Percentiles rank a stretch among this genome's conserved stretches.
phyloP scores from a whole-genome alignment of 35 echinoderm and acorn worm genomes.

The Acanthaster planci region DNA sequence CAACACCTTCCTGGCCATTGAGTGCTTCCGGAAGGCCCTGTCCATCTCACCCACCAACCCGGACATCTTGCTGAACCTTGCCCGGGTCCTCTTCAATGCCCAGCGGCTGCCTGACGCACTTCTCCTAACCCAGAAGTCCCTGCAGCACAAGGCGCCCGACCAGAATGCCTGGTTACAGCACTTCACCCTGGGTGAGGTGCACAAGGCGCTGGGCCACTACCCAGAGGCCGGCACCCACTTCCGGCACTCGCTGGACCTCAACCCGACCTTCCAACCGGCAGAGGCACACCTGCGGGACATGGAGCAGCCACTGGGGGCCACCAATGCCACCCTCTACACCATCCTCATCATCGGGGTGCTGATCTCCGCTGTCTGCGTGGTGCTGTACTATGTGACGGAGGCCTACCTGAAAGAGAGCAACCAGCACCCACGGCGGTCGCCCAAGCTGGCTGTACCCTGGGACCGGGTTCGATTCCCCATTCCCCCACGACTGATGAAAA shows the following conservation, averaged over 20 bases:
- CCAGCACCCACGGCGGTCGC: constrained; percentile 39
- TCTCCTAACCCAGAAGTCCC: constrained; percentile 72
- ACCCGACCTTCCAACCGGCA: constrained; percentile 91
- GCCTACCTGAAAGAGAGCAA: constrained; percentile 51
- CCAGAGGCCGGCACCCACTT: constrained; percentile 76
- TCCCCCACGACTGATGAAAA: constrained; percentile 48
- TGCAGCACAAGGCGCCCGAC: constrained; percentile 72
- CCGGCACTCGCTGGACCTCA: constrained; percentile 78
- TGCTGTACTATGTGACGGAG: constrained; percentile 77
- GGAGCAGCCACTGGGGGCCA: constrained; percentile 40
- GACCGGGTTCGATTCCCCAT: constrained; percentile 54
- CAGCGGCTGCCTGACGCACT: constrained; percentile 78
- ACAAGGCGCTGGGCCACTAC: constrained; percentile 62
- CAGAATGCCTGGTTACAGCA: constrained; percentile 97
- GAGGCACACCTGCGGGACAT: constrained; percentile 83
- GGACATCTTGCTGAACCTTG: constrained; percentile 92
- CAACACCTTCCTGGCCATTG: constrained; percentile 82
- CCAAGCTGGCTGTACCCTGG: constrained; percentile 61
- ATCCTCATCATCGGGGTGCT: constrained; percentile 77
- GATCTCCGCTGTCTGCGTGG: constrained; percentile 74
- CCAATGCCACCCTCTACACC: constrained; percentile 92
- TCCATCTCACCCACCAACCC: constrained; percentile 85
- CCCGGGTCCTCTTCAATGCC: constrained; percentile 86
- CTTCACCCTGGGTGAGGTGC: constrained; percentile 94
- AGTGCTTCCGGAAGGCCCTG: constrained; percentile 96